Conservation (phyloP, 2,113 vertebrate species). For the Steatornis caripensis region DNA sequence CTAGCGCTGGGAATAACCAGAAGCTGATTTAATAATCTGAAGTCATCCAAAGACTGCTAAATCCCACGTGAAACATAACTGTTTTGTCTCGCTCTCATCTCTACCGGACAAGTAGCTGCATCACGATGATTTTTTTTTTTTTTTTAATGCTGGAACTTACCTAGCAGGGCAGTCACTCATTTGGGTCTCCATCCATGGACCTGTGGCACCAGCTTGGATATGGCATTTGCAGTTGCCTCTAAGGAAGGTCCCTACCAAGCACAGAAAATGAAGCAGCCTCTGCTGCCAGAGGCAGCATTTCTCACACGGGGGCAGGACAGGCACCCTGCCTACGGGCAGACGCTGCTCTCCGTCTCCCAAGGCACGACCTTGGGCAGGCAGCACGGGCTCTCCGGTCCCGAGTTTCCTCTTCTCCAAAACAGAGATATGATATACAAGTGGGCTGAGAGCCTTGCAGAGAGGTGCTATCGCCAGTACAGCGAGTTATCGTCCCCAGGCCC, state of each 20-base stretch:
- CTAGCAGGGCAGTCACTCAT: background rate
- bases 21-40: background rate
- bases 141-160: background rate
- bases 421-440: slow-evolving; percentile 18
- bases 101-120: background rate
- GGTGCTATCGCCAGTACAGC: background rate
- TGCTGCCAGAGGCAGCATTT: background rate
- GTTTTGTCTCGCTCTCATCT: background rate
- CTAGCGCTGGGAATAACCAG: background rate
- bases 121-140: background rate
- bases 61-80: background rate
- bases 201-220: rapidly evolving
- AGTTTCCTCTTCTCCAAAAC: slow-evolving; percentile 20
- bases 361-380: slow-evolving; percentile 4
- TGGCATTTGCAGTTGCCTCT: background rate
- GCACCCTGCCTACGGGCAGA: background rate
- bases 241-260: background rate
- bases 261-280: background rate
- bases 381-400: background rate
- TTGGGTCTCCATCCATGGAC: background rate
- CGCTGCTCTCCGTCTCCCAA: background rate
- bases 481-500: background rate
- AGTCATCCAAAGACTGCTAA: background rate
- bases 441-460: slow-evolving; percentile 36
- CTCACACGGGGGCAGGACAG: background rate